Conservation (phyloP, 2,888 invertebrate species). For the Malacosoma neustria region DNA sequence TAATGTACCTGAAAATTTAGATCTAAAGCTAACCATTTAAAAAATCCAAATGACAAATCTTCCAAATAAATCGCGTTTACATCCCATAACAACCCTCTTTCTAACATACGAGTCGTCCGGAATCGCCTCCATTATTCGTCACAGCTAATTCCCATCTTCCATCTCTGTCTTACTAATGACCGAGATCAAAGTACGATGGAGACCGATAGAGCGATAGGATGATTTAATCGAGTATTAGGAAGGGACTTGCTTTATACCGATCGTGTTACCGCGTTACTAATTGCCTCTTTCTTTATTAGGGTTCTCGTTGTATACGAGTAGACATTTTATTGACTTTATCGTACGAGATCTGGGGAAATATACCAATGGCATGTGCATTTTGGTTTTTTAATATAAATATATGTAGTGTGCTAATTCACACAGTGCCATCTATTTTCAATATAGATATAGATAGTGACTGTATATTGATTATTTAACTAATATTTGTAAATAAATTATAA, state of each 20-base stretch:
- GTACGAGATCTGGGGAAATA: too few relatives aligned
- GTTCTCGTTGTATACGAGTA: neutral
- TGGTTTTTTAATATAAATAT: too few relatives aligned
- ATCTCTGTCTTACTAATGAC: slow-evolving; percentile 1
- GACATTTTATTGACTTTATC: neutral
- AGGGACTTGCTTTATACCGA: neutral
- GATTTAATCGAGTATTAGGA: neutral
- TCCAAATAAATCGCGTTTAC: neutral
- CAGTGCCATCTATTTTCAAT: too few relatives aligned
- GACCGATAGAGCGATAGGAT: neutral
- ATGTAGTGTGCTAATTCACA: too few relatives aligned
- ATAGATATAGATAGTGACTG: too few relatives aligned
- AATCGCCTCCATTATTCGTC: slow-evolving; percentile 1
- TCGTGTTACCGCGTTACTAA: neutral
- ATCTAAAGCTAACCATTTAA: neutral
- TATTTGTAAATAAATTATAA: too few relatives aligned
- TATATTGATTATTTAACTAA: too few relatives aligned
- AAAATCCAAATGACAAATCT: neutral
- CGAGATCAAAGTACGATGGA: slow-evolving; percentile 3
- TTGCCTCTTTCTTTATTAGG: neutral
- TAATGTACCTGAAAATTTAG: too few relatives aligned
- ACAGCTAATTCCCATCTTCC: slow-evolving; percentile 2
- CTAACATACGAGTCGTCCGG: neutral
- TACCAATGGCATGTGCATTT: too few relatives aligned
- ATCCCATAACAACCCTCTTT: neutral